A percentile compares a stretch with the other conserved stretches of the same genome.
phyloP scores from a whole-genome alignment of 30 jellyfish, hydroid and myxozoan species.

The Phacellophora camtschatica region DNA sequence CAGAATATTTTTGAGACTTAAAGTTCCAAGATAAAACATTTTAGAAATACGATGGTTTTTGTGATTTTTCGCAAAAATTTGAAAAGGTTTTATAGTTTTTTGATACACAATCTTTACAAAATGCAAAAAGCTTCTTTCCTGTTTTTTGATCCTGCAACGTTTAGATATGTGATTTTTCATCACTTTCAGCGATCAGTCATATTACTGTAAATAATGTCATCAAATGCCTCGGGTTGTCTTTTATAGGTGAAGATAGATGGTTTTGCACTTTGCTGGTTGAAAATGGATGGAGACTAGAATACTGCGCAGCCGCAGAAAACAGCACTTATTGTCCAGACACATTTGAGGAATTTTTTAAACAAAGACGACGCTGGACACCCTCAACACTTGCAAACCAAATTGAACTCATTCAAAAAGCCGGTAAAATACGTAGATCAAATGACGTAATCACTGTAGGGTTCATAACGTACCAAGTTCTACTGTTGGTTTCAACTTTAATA shows the following conservation, averaged over 20 bases:
- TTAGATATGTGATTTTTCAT: too few species aligned
- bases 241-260: slow-evolving; percentile 98
- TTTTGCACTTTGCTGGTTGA: slow-evolving; percentile 86
- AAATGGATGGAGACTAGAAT: slow-evolving; percentile 88
- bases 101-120: too few species aligned
- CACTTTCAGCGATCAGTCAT: too few species aligned
- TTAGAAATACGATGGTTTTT: too few species aligned
- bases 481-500: slow-evolving; percentile 77
- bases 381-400: slow-evolving; percentile 89
- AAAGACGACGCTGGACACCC: slow-evolving; percentile 96
- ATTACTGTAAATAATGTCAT: too few species aligned
- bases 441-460: slow-evolving; percentile 69
- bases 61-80: too few species aligned
- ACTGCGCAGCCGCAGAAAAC: slow-evolving; percentile 88
- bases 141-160: too few species aligned
- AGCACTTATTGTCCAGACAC: slow-evolving; percentile 88
- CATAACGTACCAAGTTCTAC: slow-evolving; percentile 71
- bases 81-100: too few species aligned
- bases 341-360: slow-evolving; percentile 87
- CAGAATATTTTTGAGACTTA: too few species aligned
- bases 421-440: slow-evolving; percentile 59
- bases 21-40: too few species aligned
- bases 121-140: too few species aligned
- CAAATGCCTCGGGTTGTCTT: neutral
- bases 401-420: slow-evolving; percentile 75